phyloP scores from a whole-genome alignment of 2,888 invertebrate genomes.

The Panzeria rudis region DNA sequence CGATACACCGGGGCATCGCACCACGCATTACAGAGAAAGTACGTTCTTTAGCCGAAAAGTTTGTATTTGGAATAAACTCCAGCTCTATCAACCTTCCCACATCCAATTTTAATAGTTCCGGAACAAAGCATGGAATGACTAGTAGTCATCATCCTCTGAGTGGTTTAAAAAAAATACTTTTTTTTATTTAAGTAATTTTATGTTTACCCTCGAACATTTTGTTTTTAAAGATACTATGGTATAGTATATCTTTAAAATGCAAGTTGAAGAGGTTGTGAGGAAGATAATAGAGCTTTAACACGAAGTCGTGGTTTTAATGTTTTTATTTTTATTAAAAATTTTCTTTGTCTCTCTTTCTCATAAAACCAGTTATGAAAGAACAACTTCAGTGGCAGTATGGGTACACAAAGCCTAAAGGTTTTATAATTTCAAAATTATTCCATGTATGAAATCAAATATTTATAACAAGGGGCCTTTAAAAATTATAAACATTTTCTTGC shows the following conservation, averaged over 20 bases:
- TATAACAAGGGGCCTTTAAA: slow-evolving; percentile 49
- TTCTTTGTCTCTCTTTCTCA: slow-evolving; percentile 48
- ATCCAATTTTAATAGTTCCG: too few species aligned
- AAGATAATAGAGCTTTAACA: slow-evolving; percentile 53
- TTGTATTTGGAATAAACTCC: too few species aligned
- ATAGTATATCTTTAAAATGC: slow-evolving; percentile 45
- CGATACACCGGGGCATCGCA: too few species aligned
- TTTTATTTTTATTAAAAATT: slow-evolving; percentile 52
- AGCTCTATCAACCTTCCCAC: too few species aligned
- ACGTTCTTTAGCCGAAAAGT: too few species aligned
- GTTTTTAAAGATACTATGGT: slow-evolving; percentile 13
- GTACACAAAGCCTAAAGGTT: slow-evolving; percentile 49
- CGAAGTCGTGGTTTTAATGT: slow-evolving; percentile 36
- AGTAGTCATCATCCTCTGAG: too few species aligned
- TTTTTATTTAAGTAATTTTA: slow-evolving; percentile 3
- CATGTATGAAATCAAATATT: background rate
- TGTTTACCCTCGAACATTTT: slow-evolving; percentile 11
- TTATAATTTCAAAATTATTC: slow-evolving; percentile 42
- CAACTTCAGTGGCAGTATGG: slow-evolving; percentile 33
- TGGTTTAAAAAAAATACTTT: too few species aligned
- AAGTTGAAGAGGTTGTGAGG: slow-evolving; percentile 54
- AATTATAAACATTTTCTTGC: background rate
- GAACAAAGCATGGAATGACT: too few species aligned
- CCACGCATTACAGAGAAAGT: too few species aligned
- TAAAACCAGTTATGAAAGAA: slow-evolving; percentile 70